Conservation (phyloP, 2,113 vertebrate genomes). For the Gallinago jamesoni region DNA sequence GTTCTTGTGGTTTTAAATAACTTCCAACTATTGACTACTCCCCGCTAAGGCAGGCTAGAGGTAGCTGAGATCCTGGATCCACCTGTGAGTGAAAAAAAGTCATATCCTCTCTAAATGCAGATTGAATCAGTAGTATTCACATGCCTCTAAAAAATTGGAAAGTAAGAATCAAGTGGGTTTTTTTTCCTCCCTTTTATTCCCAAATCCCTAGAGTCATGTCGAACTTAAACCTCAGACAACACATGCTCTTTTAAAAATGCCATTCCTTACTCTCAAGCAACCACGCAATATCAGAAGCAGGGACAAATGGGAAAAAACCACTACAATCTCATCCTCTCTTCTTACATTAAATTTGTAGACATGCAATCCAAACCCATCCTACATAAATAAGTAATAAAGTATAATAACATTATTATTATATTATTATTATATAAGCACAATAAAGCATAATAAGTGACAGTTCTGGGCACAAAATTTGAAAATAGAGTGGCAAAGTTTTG, state of each 20-base stretch:
- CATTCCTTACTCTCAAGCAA: neutral
- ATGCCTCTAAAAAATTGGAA: neutral
- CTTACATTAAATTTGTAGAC: neutral
- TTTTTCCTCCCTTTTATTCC: neutral
- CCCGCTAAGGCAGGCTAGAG: neutral
- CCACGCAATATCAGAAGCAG: neutral
- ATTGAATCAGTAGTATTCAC: neutral
- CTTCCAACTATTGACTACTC: neutral
- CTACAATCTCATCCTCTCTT: neutral
- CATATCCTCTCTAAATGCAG: neutral
- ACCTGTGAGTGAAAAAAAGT: neutral
- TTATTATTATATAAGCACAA: neutral
- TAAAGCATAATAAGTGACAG: neutral
- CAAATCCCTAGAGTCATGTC: neutral
- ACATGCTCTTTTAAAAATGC: neutral
- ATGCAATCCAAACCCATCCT: neutral
- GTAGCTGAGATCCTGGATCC: neutral
- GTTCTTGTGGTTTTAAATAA: neutral
- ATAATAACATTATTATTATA: no score
- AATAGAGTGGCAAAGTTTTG: neutral
- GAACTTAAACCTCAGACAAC: neutral
- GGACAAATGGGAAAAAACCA: accelerated
- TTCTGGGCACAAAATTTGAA: neutral
- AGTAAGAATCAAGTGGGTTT: accelerated
- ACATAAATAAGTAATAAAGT: neutral